Base-by-base conservation (phyloP, 2,797 vertebrate genomes). In the Champsocephalus gunnari region DNA sequence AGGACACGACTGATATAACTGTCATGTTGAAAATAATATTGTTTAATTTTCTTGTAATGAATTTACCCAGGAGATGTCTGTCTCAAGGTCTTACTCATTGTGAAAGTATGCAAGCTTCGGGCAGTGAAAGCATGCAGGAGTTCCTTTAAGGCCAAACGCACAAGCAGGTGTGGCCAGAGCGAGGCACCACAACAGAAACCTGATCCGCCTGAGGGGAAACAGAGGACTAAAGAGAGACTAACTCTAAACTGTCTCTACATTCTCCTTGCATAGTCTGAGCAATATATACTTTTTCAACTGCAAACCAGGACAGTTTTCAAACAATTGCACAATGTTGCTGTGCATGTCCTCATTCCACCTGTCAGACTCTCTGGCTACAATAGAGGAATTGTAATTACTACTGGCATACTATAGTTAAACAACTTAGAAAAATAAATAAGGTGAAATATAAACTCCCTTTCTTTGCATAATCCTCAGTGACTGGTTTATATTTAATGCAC, bases 241-340 rank as follows among this genome's bases (percentile, higher is more conserved):
- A 82, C n/a, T 64, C 58, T 74, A 74, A 86, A 73, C 71, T 60
- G 66, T 72, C 63, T 32, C 16, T 50, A 9, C 54, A 12, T 19
- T 82, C 45, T 65, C 6, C 3, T 24, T 76, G 28, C 44, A 44
- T 50, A 62, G 66, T 62, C 65, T 0, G 0, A 49, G 49, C 28
- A 50, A 11, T 51, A 24, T 51, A 44, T 88, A 79, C 73, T 1
- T 53, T 92, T 87, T 81, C 81, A 85, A 78, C 60, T 77, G 61
- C 53, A 71, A 86, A 83, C 61, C 55, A 54, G 74, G 53, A 67
- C 75, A 76, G 61, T 61, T 58, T 64, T 28, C 19, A 66, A 73
- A 84, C 66, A 68, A 65, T 71, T 61, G 68, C 48, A 71, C 73
- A 66, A 34, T 58, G 19, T 67, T 60, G 65, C 68, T 48, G 32